Evolutionary conservation across 2,113 vertebrate genomes (phyloP), one percentile per base, ranked within the genome.

Genomic region (Theropithecus gelada): DNA sequence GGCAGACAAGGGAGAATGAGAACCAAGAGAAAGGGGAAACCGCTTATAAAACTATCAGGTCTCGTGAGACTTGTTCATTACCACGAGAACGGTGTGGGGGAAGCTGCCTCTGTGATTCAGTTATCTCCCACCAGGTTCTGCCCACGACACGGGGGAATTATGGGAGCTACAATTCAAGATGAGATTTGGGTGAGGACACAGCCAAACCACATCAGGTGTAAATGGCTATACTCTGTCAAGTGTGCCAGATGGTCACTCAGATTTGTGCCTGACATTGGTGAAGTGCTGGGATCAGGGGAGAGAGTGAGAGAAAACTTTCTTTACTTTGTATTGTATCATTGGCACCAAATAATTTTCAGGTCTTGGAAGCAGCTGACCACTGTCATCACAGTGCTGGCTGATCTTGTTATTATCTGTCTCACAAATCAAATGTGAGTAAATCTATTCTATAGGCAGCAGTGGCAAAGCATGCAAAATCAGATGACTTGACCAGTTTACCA

Each of bases 231-330:
- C 11, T 64, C n/a, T 57, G 86, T 52, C 64, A 11, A 1, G 25
- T 4, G 0, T 27, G 13, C 83, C 27, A n/a, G 18, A 9, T 8
- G 25, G 32, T 11, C 14, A 11, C 40, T 38, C 13, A 0, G 6
- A 23, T 25, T 25, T 50, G 23, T 14, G 7, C 59, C 70, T 48
- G 59, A 68, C 59, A 2, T 11, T 25, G 20, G 68, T 13, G 30
- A 90, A 8, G 40, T 72, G 14, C 52, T n/a, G 13, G n/a, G 70
- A 35, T 64, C 27, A 14, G 68, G 38, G 16, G n/a, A 76, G 64
- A 30, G 68, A 7, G 72, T 50, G 61, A 61, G 32, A 61, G 25
- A 50, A 48, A 16, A 8, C 32, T 59, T 79, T 70, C 16, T 59
- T 38, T 43, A 57, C 40, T 64, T 70, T 79, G 4, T 38, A 12